Evolutionary conservation across 2,888 invertebrate genomes (phyloP).

Genomic region (Serripes groenlandicus): DNA sequence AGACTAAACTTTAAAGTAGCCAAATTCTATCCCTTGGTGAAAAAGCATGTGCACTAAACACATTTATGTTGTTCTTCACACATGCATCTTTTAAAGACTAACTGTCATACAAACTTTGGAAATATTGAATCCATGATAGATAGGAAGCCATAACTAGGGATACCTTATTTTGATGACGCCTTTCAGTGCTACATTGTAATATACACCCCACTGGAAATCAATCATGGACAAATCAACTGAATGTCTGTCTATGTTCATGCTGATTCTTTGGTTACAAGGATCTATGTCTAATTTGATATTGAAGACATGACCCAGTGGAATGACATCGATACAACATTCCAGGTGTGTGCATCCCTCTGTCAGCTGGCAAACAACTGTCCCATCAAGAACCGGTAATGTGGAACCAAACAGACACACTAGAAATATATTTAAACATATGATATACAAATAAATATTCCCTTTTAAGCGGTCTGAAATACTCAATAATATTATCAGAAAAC

Average conservation of each 20-base stretch:
- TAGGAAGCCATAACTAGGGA: no score
- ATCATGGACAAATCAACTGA: constrained; percentile 40
- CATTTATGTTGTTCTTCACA: no score
- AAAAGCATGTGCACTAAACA: no score
- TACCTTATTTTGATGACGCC: constrained; percentile 65
- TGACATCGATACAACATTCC: constrained; percentile 38
- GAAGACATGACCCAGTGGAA: constrained; percentile 28
- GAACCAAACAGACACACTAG: constrained; percentile 23
- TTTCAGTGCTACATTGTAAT: constrained; percentile 49
- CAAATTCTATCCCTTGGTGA: no score
- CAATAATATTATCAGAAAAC: no score
- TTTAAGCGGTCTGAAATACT: no score
- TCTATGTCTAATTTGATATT: constrained; percentile 38
- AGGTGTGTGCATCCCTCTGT: constrained; percentile 27
- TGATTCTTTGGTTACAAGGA: constrained; percentile 52
- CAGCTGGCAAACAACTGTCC: constrained; percentile 1
- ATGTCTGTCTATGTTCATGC: constrained; percentile 57
- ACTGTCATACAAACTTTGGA: no score
- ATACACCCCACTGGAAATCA: constrained; percentile 57
- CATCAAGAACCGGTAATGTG: neutral
- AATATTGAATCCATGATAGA: no score
- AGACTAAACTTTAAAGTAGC: no score
- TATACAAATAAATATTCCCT: no score
- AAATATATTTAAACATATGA: no score
- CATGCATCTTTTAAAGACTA: no score